Evolutionary conservation across 2,888 invertebrate genomes (phyloP), one percentile per base, ranked within the genome.

Genomic region (Apamea anceps): DNA sequence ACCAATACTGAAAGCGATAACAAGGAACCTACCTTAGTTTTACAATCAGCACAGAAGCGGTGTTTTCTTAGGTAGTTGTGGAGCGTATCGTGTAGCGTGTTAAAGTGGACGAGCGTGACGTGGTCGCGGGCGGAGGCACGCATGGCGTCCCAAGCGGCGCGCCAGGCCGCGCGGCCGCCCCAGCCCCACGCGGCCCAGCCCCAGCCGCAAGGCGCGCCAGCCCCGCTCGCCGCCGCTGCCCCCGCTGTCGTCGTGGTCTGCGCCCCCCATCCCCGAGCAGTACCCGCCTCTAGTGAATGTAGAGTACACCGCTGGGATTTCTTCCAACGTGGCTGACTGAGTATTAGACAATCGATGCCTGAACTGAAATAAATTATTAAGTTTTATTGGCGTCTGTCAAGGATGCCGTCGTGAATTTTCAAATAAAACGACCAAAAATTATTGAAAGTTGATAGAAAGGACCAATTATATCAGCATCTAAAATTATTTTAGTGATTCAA

Each of bases 1-100:
- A 66, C 25, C 1, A 1, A 21, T 37, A 66, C 13, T 37, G 25
- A 25, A 25, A 7, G 1, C 6, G 18, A 32, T 32, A 32, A 63
- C 15, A 28, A 72, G 42, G 42, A 74, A 67, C 94, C 94, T 84
- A 99, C 99, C 97, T 99, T 99, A 86, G 99, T 98, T 90, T 99
- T 98, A 94, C 99, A 99, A 93, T 99, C 99, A 5, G 98, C 98
- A 93, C 99, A 99, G 95, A 99, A 99, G 96, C 99, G 98, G 94
- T 99, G 99, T 96, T 99, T 99, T 89, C 98, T 98, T 82, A 99
- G 97, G 95, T 99, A 99, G 88, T 98, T 98, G 92, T 99, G 99
- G 63, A 99, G 97, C 28, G 99, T 99, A 83, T 98, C 98, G 91
- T 99, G 98, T 83, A 99, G 97, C 87, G 98, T 98, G 92, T 98